These are phyloP conservation scores for Tetrapedia diversipes DNA, from an alignment of 2,888 invertebrate species.

Conservation along the genomic window DNA sequence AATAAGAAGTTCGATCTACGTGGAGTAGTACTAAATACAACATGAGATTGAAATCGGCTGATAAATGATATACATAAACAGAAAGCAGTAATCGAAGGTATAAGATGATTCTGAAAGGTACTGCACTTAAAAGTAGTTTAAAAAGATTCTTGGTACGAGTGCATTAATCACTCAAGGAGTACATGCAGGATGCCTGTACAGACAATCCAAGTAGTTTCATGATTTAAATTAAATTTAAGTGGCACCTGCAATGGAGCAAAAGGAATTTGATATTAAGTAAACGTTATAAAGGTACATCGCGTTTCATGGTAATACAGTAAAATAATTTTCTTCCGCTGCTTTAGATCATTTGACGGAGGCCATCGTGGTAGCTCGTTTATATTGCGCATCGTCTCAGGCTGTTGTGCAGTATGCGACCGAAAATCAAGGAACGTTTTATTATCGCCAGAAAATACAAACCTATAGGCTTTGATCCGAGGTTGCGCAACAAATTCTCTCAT, in stretches of 20 bases:
- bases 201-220: background rate
- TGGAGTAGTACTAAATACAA: too few relatives aligned
- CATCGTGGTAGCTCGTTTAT: conserved; percentile 65
- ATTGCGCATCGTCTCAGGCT: conserved; percentile 69
- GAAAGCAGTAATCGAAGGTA: too few relatives aligned
- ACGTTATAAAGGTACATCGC: conserved; percentile 2
- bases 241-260: background rate
- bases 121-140: too few relatives aligned
- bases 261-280: conserved; percentile 4
- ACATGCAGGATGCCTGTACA: too few relatives aligned
- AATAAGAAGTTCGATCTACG: too few relatives aligned
- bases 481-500: conserved; percentile 40
- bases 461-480: conserved; percentile 60
- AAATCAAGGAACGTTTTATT: conserved; percentile 66
- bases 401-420: conserved; percentile 70
- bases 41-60: too few relatives aligned
- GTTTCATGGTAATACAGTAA: conserved; percentile 28
- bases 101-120: too few relatives aligned
- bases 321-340: conserved; percentile 54
- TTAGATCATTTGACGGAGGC: conserved; percentile 54
- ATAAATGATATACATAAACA: too few relatives aligned
- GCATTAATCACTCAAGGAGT: too few relatives aligned
- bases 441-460: conserved; percentile 61
- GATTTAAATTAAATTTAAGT: background rate
- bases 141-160: too few relatives aligned